These are phyloP conservation scores for Cyphomyrmex costatus DNA, from an alignment of 1,140 invertebrate species.

Conservation along the genomic window DNA sequence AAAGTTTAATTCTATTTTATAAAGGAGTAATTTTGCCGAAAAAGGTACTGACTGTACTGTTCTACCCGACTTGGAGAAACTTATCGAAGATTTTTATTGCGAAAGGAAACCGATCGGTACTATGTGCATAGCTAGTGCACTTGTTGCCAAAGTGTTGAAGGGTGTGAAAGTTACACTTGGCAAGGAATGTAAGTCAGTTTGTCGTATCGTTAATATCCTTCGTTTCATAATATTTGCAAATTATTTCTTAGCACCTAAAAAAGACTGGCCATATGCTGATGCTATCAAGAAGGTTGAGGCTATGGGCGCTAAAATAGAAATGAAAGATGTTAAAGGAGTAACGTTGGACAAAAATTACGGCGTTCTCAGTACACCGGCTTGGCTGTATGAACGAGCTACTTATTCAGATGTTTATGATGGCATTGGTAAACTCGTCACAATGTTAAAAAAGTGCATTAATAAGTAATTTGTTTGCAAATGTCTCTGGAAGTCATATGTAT, in stretches of 20 bases:
- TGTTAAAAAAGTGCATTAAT: constrained; percentile 71
- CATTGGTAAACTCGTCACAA: constrained; percentile 87
- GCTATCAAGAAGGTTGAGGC: constrained; percentile 86
- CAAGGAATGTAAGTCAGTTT: constrained; percentile 79
- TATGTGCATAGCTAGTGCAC: constrained; percentile 88
- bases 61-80: constrained; percentile 85
- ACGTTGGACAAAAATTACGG: constrained; percentile 87
- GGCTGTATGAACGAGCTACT: constrained; percentile 87
- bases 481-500: not conserved
- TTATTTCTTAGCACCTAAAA: constrained; percentile 80
- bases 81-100: constrained; percentile 88
- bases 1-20: too few species aligned
- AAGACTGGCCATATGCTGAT: constrained; percentile 88
- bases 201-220: not conserved
- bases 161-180: constrained; percentile 88
- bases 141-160: constrained; percentile 87
- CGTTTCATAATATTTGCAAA: not conserved
- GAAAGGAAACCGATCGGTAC: constrained; percentile 88
- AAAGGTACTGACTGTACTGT: constrained; percentile 87
- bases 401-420: constrained; percentile 88
- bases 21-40: constrained; percentile 88
- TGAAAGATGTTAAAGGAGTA: constrained; percentile 85
- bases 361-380: constrained; percentile 89
- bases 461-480: not conserved
- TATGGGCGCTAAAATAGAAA: constrained; percentile 87